Percentiles rank a stretch among this genome's conserved stretches.
phyloP scores from a whole-genome alignment of 2,888 invertebrate genomes.

The Bruchidius siliquastri region DNA sequence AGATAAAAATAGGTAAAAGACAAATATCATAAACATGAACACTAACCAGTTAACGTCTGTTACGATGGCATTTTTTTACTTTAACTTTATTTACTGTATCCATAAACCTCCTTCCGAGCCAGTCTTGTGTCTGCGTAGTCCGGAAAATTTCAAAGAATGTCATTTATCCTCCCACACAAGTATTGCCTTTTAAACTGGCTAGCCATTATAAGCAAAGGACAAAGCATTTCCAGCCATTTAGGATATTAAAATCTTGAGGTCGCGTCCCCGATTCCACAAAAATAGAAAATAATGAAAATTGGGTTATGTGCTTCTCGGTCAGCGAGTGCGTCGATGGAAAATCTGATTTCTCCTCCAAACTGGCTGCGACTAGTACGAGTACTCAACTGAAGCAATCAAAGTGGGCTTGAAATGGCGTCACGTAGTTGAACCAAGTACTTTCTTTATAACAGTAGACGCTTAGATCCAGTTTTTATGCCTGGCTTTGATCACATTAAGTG shows the following conservation, averaged over 20 bases:
- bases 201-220: background rate
- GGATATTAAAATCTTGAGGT: background rate
- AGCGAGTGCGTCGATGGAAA: background rate
- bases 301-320: background rate
- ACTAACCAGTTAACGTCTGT: too few species aligned
- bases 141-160: background rate
- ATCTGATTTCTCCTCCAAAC: background rate
- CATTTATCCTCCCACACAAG: background rate
- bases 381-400: too few species aligned
- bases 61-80: background rate
- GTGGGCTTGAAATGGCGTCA: too few species aligned
- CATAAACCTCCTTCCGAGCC: background rate
- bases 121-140: background rate
- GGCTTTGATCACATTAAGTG: too few species aligned
- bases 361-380: background rate
- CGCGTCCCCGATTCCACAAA: background rate
- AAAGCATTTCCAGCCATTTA: background rate
- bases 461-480: too few species aligned
- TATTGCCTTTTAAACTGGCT: background rate
- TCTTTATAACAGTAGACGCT: too few species aligned
- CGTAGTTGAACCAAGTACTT: too few species aligned
- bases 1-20: too few species aligned
- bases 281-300: background rate
- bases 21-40: too few species aligned
- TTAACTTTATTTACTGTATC: background rate